These are phyloP conservation scores for Semnornis frantzii DNA, from an alignment of 2,113 vertebrate species.

Conservation along the genomic window DNA sequence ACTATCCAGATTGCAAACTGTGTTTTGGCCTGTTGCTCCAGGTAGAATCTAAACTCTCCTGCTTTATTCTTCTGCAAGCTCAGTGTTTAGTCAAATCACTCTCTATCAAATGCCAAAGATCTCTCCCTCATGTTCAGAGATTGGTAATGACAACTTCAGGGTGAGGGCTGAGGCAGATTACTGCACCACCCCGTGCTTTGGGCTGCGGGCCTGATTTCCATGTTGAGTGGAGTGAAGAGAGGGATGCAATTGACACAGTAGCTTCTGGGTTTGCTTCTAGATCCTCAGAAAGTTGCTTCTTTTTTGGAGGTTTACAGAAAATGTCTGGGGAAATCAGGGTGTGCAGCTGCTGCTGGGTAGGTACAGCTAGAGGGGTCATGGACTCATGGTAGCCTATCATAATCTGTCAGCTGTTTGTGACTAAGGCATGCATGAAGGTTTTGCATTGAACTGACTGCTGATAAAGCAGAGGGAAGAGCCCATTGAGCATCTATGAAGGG, in stretches of 20 bases:
- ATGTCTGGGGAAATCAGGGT: neutral
- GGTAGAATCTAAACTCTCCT: neutral
- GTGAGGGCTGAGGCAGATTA: neutral
- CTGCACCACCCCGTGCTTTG: neutral
- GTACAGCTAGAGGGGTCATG: neutral
- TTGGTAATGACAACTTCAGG: neutral
- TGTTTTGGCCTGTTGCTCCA: neutral
- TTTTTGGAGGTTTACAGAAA: neutral
- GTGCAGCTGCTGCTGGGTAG: neutral
- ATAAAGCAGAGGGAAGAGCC: neutral
- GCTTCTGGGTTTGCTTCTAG: neutral
- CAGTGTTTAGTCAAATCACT: rapidly evolving
- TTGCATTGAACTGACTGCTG: neutral
- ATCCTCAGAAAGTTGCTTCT: neutral
- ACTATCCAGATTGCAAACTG: neutral
- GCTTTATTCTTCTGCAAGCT: neutral
- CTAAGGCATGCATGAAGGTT: neutral
- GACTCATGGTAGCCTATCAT: neutral
- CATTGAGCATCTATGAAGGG: neutral
- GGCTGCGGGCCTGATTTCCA: neutral
- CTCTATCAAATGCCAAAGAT: neutral
- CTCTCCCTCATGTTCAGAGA: neutral
- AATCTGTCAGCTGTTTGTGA: neutral
- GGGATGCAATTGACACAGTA: neutral
- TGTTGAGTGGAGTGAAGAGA: neutral